These are phyloP conservation scores for Gallinago nigripennis DNA, from an alignment of 2,797 vertebrate species.

Conservation along the genomic window DNA sequence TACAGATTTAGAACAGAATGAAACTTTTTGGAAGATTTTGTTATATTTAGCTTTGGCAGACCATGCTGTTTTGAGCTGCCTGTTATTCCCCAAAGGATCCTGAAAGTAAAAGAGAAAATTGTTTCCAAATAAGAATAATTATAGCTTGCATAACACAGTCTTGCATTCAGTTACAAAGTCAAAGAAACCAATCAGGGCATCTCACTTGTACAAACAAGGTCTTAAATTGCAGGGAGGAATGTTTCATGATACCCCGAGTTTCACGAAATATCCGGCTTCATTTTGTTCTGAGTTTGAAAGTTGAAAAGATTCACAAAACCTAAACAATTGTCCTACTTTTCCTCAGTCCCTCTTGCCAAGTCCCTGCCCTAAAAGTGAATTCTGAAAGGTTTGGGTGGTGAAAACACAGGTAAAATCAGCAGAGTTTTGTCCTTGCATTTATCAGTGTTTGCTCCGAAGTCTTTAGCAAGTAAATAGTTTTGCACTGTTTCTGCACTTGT, in stretches of 20 bases:
- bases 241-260: neutral
- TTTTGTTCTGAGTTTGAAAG: neutral
- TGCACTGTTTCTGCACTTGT: neutral
- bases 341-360: neutral
- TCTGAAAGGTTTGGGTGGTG: neutral
- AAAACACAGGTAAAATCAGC: neutral
- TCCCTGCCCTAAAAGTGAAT: neutral
- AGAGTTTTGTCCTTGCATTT: neutral
- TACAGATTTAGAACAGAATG: neutral
- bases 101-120: constrained; percentile 51
- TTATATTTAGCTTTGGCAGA: constrained; percentile 12
- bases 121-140: constrained; percentile 59
- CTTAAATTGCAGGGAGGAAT: constrained; percentile 33
- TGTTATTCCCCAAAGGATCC: constrained; percentile 21
- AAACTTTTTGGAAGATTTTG: neutral
- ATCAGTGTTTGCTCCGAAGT: neutral
- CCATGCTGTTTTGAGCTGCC: constrained; percentile 20
- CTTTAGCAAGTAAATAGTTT: neutral
- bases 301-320: neutral
- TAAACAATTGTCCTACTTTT: neutral
- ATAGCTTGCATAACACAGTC: constrained; percentile 44
- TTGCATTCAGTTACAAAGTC: constrained; percentile 35
- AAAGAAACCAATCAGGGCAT: constrained; percentile 32
- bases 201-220: neutral
- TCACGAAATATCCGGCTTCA: neutral